Conservation (phyloP, 2,888 invertebrate genomes). For the Cheilosia vernalis region DNA sequence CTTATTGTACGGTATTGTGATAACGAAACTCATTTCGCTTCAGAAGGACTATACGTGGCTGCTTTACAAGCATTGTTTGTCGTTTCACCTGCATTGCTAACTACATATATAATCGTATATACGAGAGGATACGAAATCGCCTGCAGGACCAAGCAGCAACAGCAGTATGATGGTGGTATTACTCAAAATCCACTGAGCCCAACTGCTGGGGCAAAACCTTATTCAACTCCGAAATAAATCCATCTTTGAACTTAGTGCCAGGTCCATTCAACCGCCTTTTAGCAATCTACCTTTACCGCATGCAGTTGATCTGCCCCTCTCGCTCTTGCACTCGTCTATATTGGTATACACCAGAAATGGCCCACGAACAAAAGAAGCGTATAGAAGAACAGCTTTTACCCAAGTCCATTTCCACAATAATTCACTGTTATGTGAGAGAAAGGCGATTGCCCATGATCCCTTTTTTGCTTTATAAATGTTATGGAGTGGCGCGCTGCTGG, state of each 20-base stretch:
- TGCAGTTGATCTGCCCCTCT: no score
- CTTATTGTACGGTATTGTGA: slow-evolving; percentile 74
- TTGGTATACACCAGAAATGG: not conserved
- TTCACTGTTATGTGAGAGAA: slow-evolving; percentile 74
- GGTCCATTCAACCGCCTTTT: slow-evolving; percentile 64
- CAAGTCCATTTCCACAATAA: slow-evolving; percentile 75
- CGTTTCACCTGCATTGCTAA: slow-evolving; percentile 71
- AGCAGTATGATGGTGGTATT: slow-evolving; percentile 5
- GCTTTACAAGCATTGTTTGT: slow-evolving; percentile 65
- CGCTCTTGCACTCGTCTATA: not conserved
- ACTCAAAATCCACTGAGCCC: slow-evolving; percentile 34
- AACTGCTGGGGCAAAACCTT: slow-evolving; percentile 28
- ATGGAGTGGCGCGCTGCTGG: slow-evolving; percentile 19
- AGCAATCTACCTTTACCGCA: slow-evolving; percentile 22
- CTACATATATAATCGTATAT: slow-evolving; percentile 5
- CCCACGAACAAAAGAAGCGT: slow-evolving; percentile 37
- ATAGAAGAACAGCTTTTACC: slow-evolving; percentile 64
- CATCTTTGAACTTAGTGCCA: slow-evolving; percentile 72
- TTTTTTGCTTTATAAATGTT: slow-evolving; percentile 73
- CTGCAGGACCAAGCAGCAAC: slow-evolving; percentile 44
- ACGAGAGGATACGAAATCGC: slow-evolving; percentile 38
- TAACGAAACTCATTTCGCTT: slow-evolving; percentile 72
- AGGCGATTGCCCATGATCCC: slow-evolving; percentile 75
- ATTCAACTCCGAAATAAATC: slow-evolving; percentile 66
- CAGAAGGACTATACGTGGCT: slow-evolving; percentile 1